Evolutionary conservation across 2,797 vertebrate species (phyloP).

Genomic region (Enteromius mattozi): DNA sequence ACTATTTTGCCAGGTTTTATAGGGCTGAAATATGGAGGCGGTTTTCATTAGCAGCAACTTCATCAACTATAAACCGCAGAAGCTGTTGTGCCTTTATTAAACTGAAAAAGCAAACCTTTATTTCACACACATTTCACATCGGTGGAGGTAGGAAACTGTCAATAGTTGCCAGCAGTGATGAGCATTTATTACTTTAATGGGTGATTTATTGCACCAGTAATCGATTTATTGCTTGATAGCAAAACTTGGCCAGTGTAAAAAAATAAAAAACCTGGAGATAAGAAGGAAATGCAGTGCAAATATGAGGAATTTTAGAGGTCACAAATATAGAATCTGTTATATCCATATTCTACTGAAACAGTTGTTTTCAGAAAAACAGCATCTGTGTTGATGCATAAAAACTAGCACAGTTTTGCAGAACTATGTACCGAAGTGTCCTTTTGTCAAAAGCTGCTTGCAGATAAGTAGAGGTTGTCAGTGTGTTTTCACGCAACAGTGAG

Average conservation of each 20-base stretch:
- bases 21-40: conserved; percentile 1
- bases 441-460: neutral
- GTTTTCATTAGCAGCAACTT: conserved; percentile 43
- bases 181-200: conserved; percentile 9
- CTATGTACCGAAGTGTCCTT: neutral
- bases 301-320: neutral
- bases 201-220: conserved; percentile 14
- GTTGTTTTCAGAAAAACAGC: neutral
- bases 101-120: conserved; percentile 11
- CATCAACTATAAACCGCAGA: conserved; percentile 46
- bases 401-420: conserved; percentile 8
- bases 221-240: neutral
- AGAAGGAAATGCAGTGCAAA: neutral
- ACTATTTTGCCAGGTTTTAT: conserved; percentile 38
- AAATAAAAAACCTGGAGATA: neutral
- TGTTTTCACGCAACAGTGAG: conserved; percentile 31
- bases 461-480: conserved; percentile 30
- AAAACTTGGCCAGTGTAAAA: neutral
- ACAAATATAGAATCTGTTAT: neutral
- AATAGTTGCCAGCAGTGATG: neutral
- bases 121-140: conserved; percentile 3
- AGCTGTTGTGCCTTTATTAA: neutral
- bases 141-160: neutral
- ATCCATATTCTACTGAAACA: conserved; percentile 9
- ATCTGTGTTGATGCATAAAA: conserved; percentile 2